Evolutionary conservation across 2,113 vertebrate species (phyloP), one percentile per base, ranked within the genome.

Genomic region (Xyrauchen texanus): DNA sequence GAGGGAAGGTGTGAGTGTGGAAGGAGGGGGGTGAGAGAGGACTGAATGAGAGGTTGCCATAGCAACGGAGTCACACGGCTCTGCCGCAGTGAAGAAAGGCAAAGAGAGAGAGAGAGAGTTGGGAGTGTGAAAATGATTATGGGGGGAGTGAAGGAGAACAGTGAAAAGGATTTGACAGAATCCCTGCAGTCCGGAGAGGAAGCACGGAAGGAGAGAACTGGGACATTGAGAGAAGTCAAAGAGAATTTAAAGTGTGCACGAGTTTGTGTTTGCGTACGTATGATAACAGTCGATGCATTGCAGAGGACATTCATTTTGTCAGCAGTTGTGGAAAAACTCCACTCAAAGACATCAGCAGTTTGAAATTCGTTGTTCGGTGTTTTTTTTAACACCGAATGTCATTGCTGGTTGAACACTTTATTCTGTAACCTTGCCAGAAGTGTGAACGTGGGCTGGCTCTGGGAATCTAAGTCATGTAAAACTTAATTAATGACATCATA

Each of bases 41-140:
- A 88, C 89, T 84, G 91, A 86, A 93, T 92, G 89, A 90, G 90
- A 82, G 53, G 92, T 96, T 93, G 91, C 94, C 94, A 93, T 93
- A 93, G 94, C 89, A 97, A 96, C 95, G 68, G 69, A 88, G 92
- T 81, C 88, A 91, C 87, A 92, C 91, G 89, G 93, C 91, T 91
- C 92, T 95, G 95, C 93, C 84, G 92, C 91, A 89, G 91, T 90
- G 92, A 87, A 83, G 90, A 80, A 81, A 79, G 80, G 86, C 85
- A 83, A 85, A 47, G 42, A 67, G 65, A 71, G 80, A 64, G 68
- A 55, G 21, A 34, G 21, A 34, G 21, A 34, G 21, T 42, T 64
- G 63, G 62, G 61, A 42, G 80, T 73, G 80, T 68, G 77, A 81
- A 65, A 62, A 61, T 76, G 34, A 83, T 80, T 77, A 78, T 75